These are phyloP conservation scores for Cetonia aurata DNA, from an alignment of 2,888 invertebrate genomes.

Conservation along the genomic window DNA sequence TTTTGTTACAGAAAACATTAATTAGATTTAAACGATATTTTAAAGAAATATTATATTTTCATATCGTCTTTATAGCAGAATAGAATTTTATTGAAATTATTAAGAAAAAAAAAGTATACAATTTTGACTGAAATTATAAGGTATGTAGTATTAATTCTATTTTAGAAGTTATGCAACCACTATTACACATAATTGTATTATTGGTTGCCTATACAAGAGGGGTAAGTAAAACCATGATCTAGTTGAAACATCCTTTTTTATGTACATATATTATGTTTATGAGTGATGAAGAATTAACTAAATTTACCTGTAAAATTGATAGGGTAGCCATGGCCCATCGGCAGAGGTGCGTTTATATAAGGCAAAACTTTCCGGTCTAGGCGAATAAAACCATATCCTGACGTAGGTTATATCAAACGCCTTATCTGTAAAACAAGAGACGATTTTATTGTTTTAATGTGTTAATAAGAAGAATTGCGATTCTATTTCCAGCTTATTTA, in stretches of 20 bases:
- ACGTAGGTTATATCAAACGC: slow-evolving; percentile 98
- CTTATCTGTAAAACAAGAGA: slow-evolving; percentile 78
- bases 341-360: slow-evolving; percentile 89
- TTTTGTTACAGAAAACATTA: neutral
- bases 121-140: no score
- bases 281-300: neutral
- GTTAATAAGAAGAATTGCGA: slow-evolving; percentile 38
- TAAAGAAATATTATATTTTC: neutral
- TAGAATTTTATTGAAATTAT: no score
- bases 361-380: slow-evolving; percentile 97
- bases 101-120: no score
- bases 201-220: neutral
- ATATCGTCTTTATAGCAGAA: no score
- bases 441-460: neutral
- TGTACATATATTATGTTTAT: no score
- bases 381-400: slow-evolving; percentile 92
- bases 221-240: neutral
- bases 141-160: neutral
- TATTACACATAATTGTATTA: neutral
- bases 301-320: slow-evolving; percentile 85
- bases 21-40: neutral
- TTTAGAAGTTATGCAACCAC: neutral
- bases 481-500: no score
- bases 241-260: no score
- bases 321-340: slow-evolving; percentile 87